phyloP scores from a whole-genome alignment of 2,888 invertebrate genomes.

The Ichneumoninae sp. region DNA sequence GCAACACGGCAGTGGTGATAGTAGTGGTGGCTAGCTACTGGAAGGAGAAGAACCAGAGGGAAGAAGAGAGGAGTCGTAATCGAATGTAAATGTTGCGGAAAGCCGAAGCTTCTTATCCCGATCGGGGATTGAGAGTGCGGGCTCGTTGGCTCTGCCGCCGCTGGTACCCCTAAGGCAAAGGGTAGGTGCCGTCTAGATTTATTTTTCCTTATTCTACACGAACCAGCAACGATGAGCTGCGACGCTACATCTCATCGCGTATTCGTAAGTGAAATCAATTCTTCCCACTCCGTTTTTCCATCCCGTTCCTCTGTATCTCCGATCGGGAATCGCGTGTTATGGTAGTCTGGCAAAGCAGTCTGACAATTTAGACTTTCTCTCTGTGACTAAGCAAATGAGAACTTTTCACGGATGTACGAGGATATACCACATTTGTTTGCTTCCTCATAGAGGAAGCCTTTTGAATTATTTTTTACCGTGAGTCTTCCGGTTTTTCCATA shows the following conservation, averaged over 20 bases:
- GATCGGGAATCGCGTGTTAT: constrained; percentile 12
- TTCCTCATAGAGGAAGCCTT: not conserved
- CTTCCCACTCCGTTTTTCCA: constrained; percentile 38
- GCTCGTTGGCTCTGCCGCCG: not conserved
- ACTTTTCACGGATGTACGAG: not conserved
- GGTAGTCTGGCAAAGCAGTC: constrained; percentile 11
- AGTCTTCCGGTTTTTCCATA: not conserved
- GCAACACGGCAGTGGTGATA: constrained; percentile 14
- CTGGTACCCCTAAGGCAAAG: constrained; percentile 6
- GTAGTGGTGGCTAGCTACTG: constrained; percentile 26
- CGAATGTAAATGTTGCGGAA: constrained; percentile 82
- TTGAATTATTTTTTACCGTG: not conserved
- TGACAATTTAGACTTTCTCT: not conserved
- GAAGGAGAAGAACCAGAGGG: constrained; percentile 51
- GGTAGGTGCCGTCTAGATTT: constrained; percentile 19
- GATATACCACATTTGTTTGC: not conserved
- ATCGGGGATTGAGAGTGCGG: constrained; percentile 58
- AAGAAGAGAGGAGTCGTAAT: constrained; percentile 73
- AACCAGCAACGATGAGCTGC: constrained; percentile 18
- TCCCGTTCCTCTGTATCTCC: not conserved
- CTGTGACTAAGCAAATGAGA: not conserved
- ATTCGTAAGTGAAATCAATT: constrained; percentile 57
- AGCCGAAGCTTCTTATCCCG: constrained; percentile 78
- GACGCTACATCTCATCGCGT: constrained; percentile 13
- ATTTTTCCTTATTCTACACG: constrained; percentile 1